These are phyloP conservation scores for Leuciscus waleckii DNA, from an alignment of 2,797 vertebrate species.

Conservation along the genomic window DNA sequence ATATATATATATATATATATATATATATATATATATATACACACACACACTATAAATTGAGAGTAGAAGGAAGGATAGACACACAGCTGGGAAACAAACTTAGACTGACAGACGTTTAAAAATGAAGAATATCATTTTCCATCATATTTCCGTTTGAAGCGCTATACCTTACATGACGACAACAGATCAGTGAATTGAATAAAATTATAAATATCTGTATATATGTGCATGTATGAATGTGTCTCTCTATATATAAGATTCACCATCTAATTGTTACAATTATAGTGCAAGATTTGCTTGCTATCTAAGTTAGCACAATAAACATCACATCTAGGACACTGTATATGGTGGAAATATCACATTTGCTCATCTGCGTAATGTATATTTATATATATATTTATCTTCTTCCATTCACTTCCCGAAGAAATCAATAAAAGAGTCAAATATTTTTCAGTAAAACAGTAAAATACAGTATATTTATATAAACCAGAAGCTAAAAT, in stretches of 20 bases:
- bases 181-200: slow-evolving; percentile 39
- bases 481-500: slow-evolving; percentile 18
- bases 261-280: not conserved
- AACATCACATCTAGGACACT: not conserved
- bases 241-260: not conserved
- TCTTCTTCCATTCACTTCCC: not conserved
- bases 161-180: slow-evolving; percentile 36
- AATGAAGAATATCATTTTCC: slow-evolving; percentile 7
- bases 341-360: slow-evolving; percentile 13
- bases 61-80: not conserved
- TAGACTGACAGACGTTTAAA: slow-evolving; percentile 31
- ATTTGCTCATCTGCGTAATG: not conserved
- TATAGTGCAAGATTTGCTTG: not conserved
- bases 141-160: slow-evolving; percentile 5
- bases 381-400: not conserved
- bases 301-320: not conserved
- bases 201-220: slow-evolving; percentile 14
- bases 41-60: slow-evolving; percentile 22
- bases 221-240: not conserved
- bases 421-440: slow-evolving; percentile 34
- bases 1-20: not conserved
- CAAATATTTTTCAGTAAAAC: slow-evolving; percentile 14
- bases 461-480: slow-evolving; percentile 30
- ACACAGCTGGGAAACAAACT: slow-evolving; percentile 20
- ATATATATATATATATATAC: not conserved